Base-by-base conservation (phyloP, 2,113 vertebrate species). In the Aptenodytes patagonicus region DNA sequence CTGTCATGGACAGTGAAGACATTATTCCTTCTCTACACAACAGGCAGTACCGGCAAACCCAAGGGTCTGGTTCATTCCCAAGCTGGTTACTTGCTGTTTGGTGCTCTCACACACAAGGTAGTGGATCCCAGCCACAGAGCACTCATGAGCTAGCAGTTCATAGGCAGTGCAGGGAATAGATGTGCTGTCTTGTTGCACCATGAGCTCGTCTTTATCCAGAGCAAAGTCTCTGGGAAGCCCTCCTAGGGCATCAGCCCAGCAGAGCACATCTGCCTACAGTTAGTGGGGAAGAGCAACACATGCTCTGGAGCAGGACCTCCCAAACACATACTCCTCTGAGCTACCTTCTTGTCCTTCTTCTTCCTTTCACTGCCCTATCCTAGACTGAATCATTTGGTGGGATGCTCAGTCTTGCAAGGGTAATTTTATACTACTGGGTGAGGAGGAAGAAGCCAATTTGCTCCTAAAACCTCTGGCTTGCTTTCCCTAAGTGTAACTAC, bases 21-120 rank as follows among this genome's bases (percentile, higher is more conserved):
- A 73, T 64, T 99, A 90, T 98, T 98, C 90, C 96, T 99, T 79
- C 98, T 99, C 26, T 98, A 99, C 65, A 98, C 98, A 3, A 98
- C 98, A 12, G 98, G 98, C 96, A 99, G 98, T 92, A 99, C 98
- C 1, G 98, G 98, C 86, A 98, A 98, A 89, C 98, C 98, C 77
- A 99, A 99, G 96, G 98, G 98, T 32, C 95, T 99, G 25, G 98
- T 98, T 58, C 98, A 99, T 93, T 98, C 98, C 21, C 98, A 99
- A 80, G 98, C 98, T 64, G 98, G 98, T 52, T 99, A 98, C 89
- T 95, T 99, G 97, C 97, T 99, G 40, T 98, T 98, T 44, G 95
- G 98, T n/a, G 96, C 98, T 21, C 94, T 99, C 81, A 98, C 98
- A 1, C 98, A 98, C 76, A 98, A 97, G 98, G 98, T 98, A 97